Evolutionary conservation across 1,140 invertebrate genomes (phyloP).

Genomic region (Pachypeltis micranthus): DNA sequence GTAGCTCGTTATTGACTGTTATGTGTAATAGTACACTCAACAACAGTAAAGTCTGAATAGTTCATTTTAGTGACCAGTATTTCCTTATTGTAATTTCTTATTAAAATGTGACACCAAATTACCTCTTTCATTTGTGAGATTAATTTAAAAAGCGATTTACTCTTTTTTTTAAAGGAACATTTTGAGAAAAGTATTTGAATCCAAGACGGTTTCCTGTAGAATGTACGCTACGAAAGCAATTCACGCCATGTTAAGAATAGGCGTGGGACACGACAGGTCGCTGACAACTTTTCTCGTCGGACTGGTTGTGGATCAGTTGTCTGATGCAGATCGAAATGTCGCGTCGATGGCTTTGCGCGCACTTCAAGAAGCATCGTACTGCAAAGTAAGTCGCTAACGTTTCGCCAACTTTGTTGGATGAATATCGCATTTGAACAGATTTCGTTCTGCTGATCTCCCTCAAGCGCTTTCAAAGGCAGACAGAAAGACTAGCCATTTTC

Average conservation of each 20-base stretch:
- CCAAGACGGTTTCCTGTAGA: constrained; percentile 57
- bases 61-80: too few species aligned
- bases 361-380: constrained; percentile 85
- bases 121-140: too few species aligned
- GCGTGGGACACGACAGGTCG: constrained; percentile 37
- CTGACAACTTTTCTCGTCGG: constrained; percentile 66
- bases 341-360: constrained; percentile 64
- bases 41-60: too few species aligned
- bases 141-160: too few species aligned
- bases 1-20: too few species aligned
- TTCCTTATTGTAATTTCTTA: constrained; percentile 2
- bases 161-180: constrained; percentile 40
- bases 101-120: too few species aligned
- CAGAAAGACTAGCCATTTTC: too few species aligned
- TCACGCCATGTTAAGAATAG: constrained; percentile 65
- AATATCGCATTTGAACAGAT: too few species aligned
- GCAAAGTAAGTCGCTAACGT: constrained; percentile 43
- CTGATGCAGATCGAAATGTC: constrained; percentile 63
- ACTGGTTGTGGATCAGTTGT: constrained; percentile 65
- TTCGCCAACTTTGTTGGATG: background rate
- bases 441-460: too few species aligned
- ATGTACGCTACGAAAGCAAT: constrained; percentile 85
- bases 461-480: too few species aligned
- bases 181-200: constrained; percentile 52
- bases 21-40: too few species aligned